phyloP scores from a whole-genome alignment of 1,140 invertebrate genomes.

The Solenopsis invicta region DNA sequence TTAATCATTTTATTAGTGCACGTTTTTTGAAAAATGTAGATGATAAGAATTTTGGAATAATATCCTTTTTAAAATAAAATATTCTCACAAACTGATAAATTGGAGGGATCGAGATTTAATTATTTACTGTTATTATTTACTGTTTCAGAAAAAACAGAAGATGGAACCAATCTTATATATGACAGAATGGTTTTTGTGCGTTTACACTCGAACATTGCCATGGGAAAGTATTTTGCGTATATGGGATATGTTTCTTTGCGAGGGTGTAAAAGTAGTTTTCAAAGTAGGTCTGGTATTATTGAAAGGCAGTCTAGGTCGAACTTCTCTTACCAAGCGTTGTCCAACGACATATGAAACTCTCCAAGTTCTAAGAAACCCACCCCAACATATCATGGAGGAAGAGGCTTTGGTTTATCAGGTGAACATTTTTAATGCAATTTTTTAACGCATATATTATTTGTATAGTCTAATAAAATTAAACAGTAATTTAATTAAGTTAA shows the following conservation, averaged over 20 bases:
- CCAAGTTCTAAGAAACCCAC: constrained; percentile 94
- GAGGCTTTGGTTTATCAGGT: constrained; percentile 96
- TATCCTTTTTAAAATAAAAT: too few species aligned
- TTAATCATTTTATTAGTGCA: too few species aligned
- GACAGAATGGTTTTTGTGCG: constrained; percentile 99
- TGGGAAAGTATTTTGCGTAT: constrained; percentile 97
- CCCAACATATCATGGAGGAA: constrained; percentile 93
- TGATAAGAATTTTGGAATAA: too few species aligned
- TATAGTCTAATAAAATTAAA: background rate
- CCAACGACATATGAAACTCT: constrained; percentile 96
- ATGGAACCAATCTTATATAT: constrained; percentile 98
- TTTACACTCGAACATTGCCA: constrained; percentile 96
- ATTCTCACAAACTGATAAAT: too few species aligned
- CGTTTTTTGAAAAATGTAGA: background rate
- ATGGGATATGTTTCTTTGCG: constrained; percentile 99
- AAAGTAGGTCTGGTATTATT: constrained; percentile 97
- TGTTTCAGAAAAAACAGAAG: constrained; percentile 93
- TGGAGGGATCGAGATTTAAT: background rate
- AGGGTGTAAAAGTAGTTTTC: constrained; percentile 96
- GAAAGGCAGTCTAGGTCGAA: constrained; percentile 92
- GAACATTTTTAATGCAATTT: constrained; percentile 71
- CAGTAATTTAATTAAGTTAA: background rate
- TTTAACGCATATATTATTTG: background rate
- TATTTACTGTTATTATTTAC: background rate
- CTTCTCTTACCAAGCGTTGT: constrained; percentile 92